These are phyloP conservation scores for Gymnocephalus cernua DNA, from an alignment of 2,113 vertebrate genomes.

Conservation along the genomic window DNA sequence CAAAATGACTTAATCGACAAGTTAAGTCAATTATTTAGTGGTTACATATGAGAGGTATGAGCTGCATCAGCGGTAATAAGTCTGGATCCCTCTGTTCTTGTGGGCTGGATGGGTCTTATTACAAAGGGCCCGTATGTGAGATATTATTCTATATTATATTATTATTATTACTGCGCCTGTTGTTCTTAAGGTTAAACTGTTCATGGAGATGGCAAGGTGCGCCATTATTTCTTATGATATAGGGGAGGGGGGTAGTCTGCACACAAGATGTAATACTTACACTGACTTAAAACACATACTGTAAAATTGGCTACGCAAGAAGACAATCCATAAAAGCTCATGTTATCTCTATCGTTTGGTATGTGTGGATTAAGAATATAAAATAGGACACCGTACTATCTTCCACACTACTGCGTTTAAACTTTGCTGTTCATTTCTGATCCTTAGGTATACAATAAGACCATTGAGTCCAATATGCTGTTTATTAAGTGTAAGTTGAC, in stretches of 20 bases:
- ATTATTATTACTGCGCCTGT: neutral
- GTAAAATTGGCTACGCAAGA: neutral
- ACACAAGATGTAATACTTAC: too few species aligned
- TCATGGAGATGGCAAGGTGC: neutral
- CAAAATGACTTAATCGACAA: neutral
- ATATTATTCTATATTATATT: too few species aligned
- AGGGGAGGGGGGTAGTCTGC: too few species aligned
- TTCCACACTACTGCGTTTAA: neutral
- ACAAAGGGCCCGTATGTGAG: neutral
- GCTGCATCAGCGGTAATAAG: neutral
- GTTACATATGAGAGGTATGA: neutral
- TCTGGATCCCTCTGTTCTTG: neutral
- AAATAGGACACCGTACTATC: neutral
- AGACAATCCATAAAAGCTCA: neutral
- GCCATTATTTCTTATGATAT: neutral
- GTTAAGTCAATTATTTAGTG: neutral
- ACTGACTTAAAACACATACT: neutral
- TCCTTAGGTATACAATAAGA: neutral
- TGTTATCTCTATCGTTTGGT: neutral
- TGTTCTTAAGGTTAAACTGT: neutral
- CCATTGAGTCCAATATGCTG: neutral
- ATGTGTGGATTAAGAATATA: neutral
- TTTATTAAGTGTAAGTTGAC: neutral
- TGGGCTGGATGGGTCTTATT: neutral
- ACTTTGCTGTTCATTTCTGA: neutral